Base-by-base conservation (phyloP, 1,140 invertebrate species). In the Manduca sexta region DNA sequence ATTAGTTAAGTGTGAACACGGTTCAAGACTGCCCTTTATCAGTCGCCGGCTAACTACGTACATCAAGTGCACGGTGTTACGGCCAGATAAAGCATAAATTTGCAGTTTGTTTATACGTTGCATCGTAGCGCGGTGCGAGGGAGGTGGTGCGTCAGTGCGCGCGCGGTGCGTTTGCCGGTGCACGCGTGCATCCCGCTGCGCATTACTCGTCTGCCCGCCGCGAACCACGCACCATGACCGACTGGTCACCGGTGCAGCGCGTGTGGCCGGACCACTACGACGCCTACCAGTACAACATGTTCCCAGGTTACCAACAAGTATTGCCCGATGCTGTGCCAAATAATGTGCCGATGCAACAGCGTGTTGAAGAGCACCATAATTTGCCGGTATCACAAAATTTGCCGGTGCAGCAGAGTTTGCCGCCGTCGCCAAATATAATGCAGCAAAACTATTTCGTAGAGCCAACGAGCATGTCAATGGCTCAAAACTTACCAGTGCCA, bases 81-180 rank as follows among this genome's bases (percentile, higher is more conserved):
- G 47, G 52, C 40, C 54, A 69, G 62, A 63, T 67, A 74, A 74
- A 70, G 63, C 56, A 71, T 26, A 26, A 26, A 26, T 72, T 71
- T 69, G 67, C 65, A 72, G 60, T 72, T 61, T 71, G 68, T 77
- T 75, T 70, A 73, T 68, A 58, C 60, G 49, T 63, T 57, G 71
- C 49, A 60, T 39, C 54, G 51, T 44, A 31, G 30, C 15, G 40
- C 14, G 31, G 33, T 16, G 42, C 29, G 56, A 46, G 58, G 44
- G 63, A 51, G 59, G 56, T 53, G 57, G 64, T 47, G 43, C 45
- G 56, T 56, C 64, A 76, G 69, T 76, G 68, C 60, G 69, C 71
- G 65, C 69, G 61, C 75, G 71, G 50, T 71, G 56, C 62, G 63
- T 45, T 44, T 51, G 54, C 42, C 43, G 65, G 42, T 71, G 71